A percentile compares a stretch with the other conserved stretches of the same genome.
Conservation (phyloP, 2,113 vertebrate genomes). For the Perca schrenkii region DNA sequence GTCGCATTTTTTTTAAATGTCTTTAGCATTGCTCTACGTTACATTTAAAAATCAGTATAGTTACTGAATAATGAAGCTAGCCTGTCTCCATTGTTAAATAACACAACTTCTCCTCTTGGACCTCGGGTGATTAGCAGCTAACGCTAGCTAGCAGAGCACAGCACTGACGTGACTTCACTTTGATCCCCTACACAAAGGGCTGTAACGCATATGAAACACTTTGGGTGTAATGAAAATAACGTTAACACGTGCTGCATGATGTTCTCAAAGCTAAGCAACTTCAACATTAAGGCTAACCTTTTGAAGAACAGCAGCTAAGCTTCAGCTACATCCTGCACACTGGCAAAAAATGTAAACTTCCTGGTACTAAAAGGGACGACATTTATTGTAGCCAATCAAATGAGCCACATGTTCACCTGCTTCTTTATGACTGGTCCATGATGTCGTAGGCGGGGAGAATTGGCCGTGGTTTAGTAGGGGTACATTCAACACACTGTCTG, state of each 20-base stretch:
- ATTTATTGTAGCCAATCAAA: conserved; percentile 55
- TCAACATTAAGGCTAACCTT: conserved; percentile 19
- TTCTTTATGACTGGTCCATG: conserved; percentile 35
- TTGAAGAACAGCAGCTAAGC: background rate
- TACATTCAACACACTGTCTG: conserved; percentile 1
- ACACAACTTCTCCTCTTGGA: background rate
- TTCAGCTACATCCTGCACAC: conserved; percentile 8
- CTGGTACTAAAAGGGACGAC: background rate
- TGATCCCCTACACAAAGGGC: background rate
- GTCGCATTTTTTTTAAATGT: background rate
- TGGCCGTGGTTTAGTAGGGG: fast-evolving
- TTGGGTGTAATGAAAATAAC: background rate
- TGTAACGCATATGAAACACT: background rate
- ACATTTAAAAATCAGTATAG: background rate
- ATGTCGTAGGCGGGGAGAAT: background rate
- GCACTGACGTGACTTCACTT: background rate
- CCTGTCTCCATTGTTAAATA: background rate
- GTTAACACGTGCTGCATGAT: background rate
- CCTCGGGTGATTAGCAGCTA: background rate
- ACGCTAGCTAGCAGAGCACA: background rate
- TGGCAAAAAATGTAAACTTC: conserved; percentile 44
- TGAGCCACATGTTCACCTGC: background rate
- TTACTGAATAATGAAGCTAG: background rate
- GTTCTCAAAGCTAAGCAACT: background rate
- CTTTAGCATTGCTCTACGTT: too few species aligned